Evolutionary conservation across 2,113 vertebrate species (phyloP), one percentile per base, ranked within the genome.

Genomic region (Cheilinus undulatus): DNA sequence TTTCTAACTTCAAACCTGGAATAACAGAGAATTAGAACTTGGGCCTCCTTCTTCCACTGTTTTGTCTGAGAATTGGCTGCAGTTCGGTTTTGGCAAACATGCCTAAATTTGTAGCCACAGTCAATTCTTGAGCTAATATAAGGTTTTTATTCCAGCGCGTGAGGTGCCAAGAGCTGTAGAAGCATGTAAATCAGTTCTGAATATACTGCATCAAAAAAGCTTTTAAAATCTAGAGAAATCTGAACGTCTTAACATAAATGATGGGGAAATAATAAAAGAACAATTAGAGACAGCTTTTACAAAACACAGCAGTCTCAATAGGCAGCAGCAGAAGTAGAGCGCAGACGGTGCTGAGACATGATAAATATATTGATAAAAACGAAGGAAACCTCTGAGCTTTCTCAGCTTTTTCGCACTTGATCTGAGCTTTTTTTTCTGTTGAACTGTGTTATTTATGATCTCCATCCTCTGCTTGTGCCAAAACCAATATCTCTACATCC

Each of bases 401-500:
- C 5, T 22, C 19, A 24, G 15, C 43, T 13, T 40, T 54, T 43
- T 60, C 52, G 51, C 19, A 66, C 30, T 64, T 76, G 50, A 82
- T 80, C 50, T 26, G 38, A 83, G 46, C n/a, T 27, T 20, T 32
- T 32, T 65, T 62, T 73, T 62, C 26, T 80, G 70, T 73, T 42
- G 53, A 56, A 42, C 48, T 86, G 73, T 63, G 76, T 86, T 82
- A 90, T 92, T 88, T 65, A 90, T 87, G 70, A 89, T 59, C 17
- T 19, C 60, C 45, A 13, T 74, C 50, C 78, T 76, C 86, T 86
- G 76, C 80, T 85, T 66, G 60, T 42, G 79, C 64, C 80, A 83
- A 83, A 88, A 72, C 79, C 78, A 75, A 77, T 83, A 72, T 56
- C 69, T 78, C 69, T 51, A 43, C 58, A 54, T 73, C 66, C 73